Evolutionary conservation across 2,797 vertebrate genomes (phyloP).

Genomic region (Tokudaia tokunoshimensis): DNA sequence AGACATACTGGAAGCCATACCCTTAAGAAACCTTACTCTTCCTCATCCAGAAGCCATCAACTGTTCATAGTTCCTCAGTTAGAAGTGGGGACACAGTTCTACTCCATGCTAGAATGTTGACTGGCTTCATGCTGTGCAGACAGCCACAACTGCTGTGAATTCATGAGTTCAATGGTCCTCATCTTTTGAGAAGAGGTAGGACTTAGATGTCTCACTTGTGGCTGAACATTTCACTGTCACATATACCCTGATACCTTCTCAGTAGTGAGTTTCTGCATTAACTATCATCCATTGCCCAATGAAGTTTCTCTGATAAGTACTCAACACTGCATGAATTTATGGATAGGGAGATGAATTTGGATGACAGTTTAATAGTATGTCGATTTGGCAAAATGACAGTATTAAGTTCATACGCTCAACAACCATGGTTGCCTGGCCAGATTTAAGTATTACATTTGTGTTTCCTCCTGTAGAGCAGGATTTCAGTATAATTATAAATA

Average conservation of each 20-base stretch:
- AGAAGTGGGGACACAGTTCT: not conserved
- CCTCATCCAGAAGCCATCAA: not conserved
- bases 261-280: not conserved
- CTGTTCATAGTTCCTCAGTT: not conserved
- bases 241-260: no score
- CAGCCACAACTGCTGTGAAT: not conserved
- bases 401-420: not conserved
- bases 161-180: not conserved
- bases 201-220: not conserved
- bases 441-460: not conserved
- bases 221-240: not conserved
- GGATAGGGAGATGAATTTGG: not conserved
- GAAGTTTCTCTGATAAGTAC: no score
- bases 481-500: not conserved
- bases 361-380: not conserved
- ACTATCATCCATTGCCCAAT: not conserved
- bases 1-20: not conserved
- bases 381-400: not conserved
- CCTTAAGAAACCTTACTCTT: not conserved
- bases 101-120: not conserved
- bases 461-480: not conserved
- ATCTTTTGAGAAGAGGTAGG: not conserved
- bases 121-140: not conserved
- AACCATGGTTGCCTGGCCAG: not conserved
- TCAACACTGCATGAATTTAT: not conserved